These are phyloP conservation scores for Phyllopteryx taeniolatus DNA, from an alignment of 2,113 vertebrate genomes.

Conservation along the genomic window DNA sequence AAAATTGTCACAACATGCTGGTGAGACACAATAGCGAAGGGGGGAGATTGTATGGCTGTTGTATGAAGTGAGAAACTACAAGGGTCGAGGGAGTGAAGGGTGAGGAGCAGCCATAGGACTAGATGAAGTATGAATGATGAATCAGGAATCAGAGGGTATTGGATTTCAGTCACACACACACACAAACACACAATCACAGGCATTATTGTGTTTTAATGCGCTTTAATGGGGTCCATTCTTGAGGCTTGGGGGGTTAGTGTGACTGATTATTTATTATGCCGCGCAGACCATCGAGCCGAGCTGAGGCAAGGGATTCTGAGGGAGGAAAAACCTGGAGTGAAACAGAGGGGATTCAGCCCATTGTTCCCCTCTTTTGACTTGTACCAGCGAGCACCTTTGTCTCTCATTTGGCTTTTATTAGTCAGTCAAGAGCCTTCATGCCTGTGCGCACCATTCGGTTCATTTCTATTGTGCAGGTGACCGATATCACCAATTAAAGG, in stretches of 20 bases:
- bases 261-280: conserved; percentile 68
- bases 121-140: conserved; percentile 40
- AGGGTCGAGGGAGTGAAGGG: neutral
- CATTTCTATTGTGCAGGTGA: neutral
- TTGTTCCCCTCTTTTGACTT: conserved; percentile 49
- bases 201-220: conserved; percentile 74
- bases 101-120: conserved; percentile 36
- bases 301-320: conserved; percentile 44
- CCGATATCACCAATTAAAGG: no score
- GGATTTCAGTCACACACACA: conserved; percentile 36
- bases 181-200: conserved; percentile 52
- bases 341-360: conserved; percentile 15
- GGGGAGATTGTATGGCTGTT: conserved; percentile 16
- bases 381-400: conserved; percentile 37
- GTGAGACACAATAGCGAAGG: neutral
- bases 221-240: conserved; percentile 69
- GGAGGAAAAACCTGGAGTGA: conserved; percentile 14
- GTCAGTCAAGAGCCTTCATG: conserved; percentile 16
- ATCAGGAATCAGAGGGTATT: conserved; percentile 45
- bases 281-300: conserved; percentile 53
- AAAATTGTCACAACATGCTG: neutral
- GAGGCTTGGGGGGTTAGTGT: conserved; percentile 45
- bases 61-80: conserved; percentile 18
- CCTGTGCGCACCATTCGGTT: neutral
- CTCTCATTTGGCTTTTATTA: conserved; percentile 49